These are phyloP conservation scores for Lepus townsendii DNA, from an alignment of 2,797 vertebrate species.

Conservation along the genomic window DNA sequence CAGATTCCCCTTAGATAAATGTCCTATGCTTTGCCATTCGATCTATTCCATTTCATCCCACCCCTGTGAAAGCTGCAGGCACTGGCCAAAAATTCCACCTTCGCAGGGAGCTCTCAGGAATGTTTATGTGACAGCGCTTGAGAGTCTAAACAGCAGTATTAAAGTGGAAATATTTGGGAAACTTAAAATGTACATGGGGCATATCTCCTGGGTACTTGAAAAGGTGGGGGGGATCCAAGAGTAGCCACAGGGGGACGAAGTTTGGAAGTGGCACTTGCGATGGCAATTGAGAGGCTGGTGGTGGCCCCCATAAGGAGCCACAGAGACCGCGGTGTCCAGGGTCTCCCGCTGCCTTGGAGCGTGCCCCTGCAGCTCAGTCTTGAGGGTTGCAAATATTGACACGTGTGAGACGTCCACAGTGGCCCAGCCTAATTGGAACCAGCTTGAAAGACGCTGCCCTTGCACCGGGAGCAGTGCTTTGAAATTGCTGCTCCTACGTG, in stretches of 20 bases:
- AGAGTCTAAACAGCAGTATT: slow-evolving; percentile 52
- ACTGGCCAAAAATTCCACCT: slow-evolving; percentile 55
- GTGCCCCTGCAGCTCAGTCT: background rate
- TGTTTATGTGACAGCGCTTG: slow-evolving; percentile 29
- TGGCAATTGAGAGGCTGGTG: background rate
- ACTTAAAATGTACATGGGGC: background rate
- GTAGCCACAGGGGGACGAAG: background rate
- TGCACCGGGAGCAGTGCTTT: slow-evolving; percentile 24
- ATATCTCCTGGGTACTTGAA: slow-evolving; percentile 19
- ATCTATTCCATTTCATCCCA: slow-evolving; percentile 40
- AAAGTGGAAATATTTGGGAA: slow-evolving; percentile 60
- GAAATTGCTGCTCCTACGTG: slow-evolving; percentile 4
- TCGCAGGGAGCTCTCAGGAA: slow-evolving; percentile 34
- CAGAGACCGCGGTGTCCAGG: background rate
- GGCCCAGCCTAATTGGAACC: slow-evolving; percentile 62
- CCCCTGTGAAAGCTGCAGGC: background rate
- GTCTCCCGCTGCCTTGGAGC: background rate
- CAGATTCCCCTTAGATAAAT: background rate
- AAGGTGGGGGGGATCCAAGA: background rate
- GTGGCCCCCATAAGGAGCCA: background rate
- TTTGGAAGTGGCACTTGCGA: background rate
- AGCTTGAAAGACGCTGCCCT: slow-evolving; percentile 50
- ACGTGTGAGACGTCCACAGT: slow-evolving; percentile 18
- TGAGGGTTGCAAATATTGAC: slow-evolving; percentile 34
- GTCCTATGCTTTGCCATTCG: background rate